These are phyloP conservation scores for Chauna torquata DNA, from an alignment of 2,113 vertebrate genomes.

Conservation along the genomic window DNA sequence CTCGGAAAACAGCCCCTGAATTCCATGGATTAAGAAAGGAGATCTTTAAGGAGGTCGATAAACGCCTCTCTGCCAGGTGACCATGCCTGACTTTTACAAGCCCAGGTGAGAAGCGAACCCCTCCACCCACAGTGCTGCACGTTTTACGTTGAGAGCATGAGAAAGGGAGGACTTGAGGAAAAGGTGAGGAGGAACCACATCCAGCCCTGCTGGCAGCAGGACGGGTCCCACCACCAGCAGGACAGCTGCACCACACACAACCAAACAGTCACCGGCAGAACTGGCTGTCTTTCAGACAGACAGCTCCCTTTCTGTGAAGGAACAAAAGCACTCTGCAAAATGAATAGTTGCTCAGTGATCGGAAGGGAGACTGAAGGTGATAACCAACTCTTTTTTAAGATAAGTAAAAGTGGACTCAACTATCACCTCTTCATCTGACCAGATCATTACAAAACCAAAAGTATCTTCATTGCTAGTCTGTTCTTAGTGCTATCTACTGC, in stretches of 20 bases:
- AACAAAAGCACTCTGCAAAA: background rate
- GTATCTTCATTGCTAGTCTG: background rate
- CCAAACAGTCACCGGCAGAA: too few relatives aligned
- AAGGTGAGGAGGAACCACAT: background rate
- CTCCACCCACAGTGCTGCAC: rapidly evolving
- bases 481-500: rapidly evolving
- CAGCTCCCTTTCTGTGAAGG: background rate
- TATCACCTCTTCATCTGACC: background rate
- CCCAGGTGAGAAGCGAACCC: background rate
- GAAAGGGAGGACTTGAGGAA: background rate
- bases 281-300: background rate
- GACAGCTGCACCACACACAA: too few relatives aligned
- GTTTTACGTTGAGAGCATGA: rapidly evolving
- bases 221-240: background rate
- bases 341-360: background rate
- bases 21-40: background rate
- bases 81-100: background rate
- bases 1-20: background rate
- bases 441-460: background rate
- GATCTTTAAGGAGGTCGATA: background rate
- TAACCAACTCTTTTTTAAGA: background rate
- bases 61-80: background rate
- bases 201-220: background rate
- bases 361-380: background rate
- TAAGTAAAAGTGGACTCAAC: rapidly evolving